Conservation (phyloP, 2,888 invertebrate species). For the Cinara cedri region DNA sequence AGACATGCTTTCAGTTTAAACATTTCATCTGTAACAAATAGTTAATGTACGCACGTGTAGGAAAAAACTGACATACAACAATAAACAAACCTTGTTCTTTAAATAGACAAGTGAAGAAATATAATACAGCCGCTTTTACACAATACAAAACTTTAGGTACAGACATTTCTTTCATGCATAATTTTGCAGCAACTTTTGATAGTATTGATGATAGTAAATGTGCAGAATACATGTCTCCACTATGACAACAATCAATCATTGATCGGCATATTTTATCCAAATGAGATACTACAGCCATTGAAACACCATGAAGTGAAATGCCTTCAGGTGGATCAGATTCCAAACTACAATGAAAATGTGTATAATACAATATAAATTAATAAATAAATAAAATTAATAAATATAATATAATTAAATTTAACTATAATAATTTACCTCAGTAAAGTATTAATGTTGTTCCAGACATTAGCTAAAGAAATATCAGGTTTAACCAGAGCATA, state of each 20-base stretch:
- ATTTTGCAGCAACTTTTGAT: conserved; percentile 58
- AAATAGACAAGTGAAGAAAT: conserved; percentile 60
- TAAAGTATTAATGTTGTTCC: conserved; percentile 60
- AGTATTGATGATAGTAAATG: conserved; percentile 60
- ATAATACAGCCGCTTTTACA: conserved; percentile 60
- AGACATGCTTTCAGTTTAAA: conserved; percentile 59
- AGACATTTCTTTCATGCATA: conserved; percentile 58
- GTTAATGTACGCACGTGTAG: neutral
- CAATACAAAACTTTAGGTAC: conserved; percentile 59
- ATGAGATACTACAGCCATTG: conserved; percentile 51
- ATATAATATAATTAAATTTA: neutral
- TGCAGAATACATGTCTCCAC: conserved; percentile 58
- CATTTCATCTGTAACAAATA: conserved; percentile 58
- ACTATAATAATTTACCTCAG: conserved; percentile 58
- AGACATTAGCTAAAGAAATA: conserved; percentile 57
- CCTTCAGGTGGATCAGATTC: conserved; percentile 41
- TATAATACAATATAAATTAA: neutral
- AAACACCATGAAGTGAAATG: conserved; percentile 48
- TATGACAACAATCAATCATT: conserved; percentile 57
- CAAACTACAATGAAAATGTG: conserved; percentile 25
- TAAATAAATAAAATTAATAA: neutral
- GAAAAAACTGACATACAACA: neutral
- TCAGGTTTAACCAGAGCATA: conserved; percentile 50
- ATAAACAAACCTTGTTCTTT: conserved; percentile 59
- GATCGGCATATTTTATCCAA: conserved; percentile 52